Conservation (phyloP, 2,888 invertebrate species). For the Epinotia nisella region DNA sequence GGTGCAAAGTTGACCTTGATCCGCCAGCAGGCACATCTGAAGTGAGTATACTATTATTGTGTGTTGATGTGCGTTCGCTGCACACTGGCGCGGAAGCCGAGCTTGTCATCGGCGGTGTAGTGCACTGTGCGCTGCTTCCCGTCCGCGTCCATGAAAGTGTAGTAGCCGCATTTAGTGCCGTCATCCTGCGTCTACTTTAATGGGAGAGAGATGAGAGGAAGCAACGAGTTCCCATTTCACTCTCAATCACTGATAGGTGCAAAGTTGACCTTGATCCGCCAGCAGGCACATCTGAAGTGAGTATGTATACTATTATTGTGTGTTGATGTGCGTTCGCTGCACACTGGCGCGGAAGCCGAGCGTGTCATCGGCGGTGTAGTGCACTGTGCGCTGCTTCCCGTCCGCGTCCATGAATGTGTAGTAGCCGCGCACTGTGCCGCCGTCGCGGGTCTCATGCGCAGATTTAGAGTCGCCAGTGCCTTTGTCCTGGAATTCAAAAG, state of each 20-base stretch:
- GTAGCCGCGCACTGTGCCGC: constrained; percentile 65
- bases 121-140: constrained; percentile 70
- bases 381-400: constrained; percentile 69
- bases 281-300: background rate
- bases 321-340: constrained; percentile 51
- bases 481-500: constrained; percentile 64
- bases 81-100: constrained; percentile 65
- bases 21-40: background rate
- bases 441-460: constrained; percentile 64
- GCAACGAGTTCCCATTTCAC: no score
- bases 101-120: constrained; percentile 67
- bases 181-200: constrained; percentile 56
- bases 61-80: constrained; percentile 51
- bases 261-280: no score
- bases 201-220: no score
- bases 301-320: constrained; percentile 37
- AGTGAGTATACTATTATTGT: constrained; percentile 37
- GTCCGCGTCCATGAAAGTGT: constrained; percentile 68
- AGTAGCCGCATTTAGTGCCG: constrained; percentile 66
- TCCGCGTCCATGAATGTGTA: constrained; percentile 71
- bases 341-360: constrained; percentile 65
- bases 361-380: constrained; percentile 68
- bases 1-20: background rate
- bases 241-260: no score
- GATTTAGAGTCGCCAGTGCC: constrained; percentile 66